These are phyloP conservation scores for Malachius bipustulatus DNA, from an alignment of 2,888 invertebrate genomes.

Conservation along the genomic window DNA sequence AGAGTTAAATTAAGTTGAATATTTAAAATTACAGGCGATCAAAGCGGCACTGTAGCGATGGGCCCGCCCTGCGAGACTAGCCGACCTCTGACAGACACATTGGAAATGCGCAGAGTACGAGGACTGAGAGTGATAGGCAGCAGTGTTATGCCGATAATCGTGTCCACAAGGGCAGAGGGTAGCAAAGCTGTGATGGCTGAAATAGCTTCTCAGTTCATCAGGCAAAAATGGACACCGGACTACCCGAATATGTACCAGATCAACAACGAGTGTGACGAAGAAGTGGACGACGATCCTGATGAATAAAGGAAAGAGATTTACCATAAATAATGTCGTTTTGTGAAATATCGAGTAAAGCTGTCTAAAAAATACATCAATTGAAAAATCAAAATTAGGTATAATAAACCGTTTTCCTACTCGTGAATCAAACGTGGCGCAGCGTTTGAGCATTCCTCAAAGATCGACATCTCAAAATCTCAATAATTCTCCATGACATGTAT, in stretches of 20 bases:
- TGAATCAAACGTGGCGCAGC: no score
- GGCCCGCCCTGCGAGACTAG: constrained; percentile 26
- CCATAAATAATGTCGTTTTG: no score
- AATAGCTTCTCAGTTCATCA: constrained; percentile 37
- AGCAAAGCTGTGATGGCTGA: constrained; percentile 44
- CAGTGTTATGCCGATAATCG: constrained; percentile 31
- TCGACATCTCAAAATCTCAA: no score
- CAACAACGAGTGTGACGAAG: neutral
- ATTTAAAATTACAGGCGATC: neutral
- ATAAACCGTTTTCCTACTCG: no score
- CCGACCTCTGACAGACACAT: constrained; percentile 34
- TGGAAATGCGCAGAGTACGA: constrained; percentile 30
- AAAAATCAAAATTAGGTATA: no score
- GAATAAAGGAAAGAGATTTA: neutral
- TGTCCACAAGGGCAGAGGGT: constrained; percentile 36
- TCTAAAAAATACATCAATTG: no score
- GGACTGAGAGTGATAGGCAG: constrained; percentile 37
- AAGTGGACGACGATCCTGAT: neutral
- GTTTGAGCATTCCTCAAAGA: no score
- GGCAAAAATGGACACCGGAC: constrained; percentile 10
- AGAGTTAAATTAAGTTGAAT: no score
- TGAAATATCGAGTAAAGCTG: no score
- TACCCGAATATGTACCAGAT: constrained; percentile 5
- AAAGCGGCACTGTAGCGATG: constrained; percentile 28
- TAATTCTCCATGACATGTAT: no score